Evolutionary conservation across 2,113 vertebrate species (phyloP), one percentile per base, ranked within the genome.

Genomic region (Chauna torquata): DNA sequence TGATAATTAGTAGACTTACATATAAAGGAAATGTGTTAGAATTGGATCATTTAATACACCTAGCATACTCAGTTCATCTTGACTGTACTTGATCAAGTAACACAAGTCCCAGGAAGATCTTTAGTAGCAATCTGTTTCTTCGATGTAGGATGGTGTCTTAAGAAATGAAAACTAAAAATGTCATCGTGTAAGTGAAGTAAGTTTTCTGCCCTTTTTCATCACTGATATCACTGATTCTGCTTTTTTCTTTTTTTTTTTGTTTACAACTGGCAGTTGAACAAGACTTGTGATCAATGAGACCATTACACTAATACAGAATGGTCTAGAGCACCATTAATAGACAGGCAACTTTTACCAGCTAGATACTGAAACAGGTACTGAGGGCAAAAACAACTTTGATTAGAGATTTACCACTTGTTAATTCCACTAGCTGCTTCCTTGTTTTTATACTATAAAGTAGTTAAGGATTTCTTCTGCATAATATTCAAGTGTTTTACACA

Each of bases 271-370:
- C 18, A 68, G 12, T 40, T 71, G 11, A 2, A 2, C n/a, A 71
- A 68, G 20, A 85, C 0, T 1, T 4, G 3, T 59, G 34, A 64
- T 5, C 0, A 0, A n/a, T 12, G 19, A 83, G 36, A 82, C 36
- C n/a, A 30, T 42, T 30, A 65, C 27, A 58, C 30, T 92, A 85
- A 68, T 28, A 42, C 49, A 83, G n/a, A 69, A 76, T 1, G 1
- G 25, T 45, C 45, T 79, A 55, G 12, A 8, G 5, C 28, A 50
- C 22, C 4, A 2, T 9, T 42, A 71, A 1, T 0, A 36, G 30
- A 58, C n/a, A 36, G 30, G 32, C 38, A 57, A 23, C 8, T 16
- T 55, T 72, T 62, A 85, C 24, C 30, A 82, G 42, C 6, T 38
- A 57, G 32, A 47, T 24, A 83, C 8, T 69, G 22, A 80, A 86